A percentile compares a stretch with the other conserved stretches of the same genome.
Conservation (phyloP, 2,113 vertebrate species). For the Onychostruthus taczanowskii region DNA sequence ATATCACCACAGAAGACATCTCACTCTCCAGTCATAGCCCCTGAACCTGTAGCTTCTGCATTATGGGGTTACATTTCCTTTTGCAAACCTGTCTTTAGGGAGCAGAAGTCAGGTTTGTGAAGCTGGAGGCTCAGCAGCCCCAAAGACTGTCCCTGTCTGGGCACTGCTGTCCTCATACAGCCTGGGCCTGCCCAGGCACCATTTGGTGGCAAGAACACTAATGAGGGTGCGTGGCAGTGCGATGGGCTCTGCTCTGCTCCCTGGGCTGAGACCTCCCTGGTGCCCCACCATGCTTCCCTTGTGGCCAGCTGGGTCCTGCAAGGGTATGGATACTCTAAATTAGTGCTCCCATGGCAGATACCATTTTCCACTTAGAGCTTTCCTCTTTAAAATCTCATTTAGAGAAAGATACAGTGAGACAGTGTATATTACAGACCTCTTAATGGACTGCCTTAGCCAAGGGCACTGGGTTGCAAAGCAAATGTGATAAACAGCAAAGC, state of each 20-base stretch:
- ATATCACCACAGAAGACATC: background rate
- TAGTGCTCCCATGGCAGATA: background rate
- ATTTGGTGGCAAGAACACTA: background rate
- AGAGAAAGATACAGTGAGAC: background rate
- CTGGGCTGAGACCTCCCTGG: background rate
- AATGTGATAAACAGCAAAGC: background rate
- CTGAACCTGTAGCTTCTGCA: background rate
- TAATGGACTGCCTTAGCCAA: background rate
- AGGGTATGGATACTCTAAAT: background rate
- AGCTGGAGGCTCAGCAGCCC: background rate
- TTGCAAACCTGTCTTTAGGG: background rate
- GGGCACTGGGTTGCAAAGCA: background rate
- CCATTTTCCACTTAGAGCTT: background rate
- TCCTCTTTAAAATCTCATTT: background rate
- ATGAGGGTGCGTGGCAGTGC: background rate
- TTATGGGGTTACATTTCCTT: background rate
- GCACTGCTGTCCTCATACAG: rapidly evolving
- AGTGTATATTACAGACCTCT: background rate
- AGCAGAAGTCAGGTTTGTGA: background rate
- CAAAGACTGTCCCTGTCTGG: rapidly evolving
- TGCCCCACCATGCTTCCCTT: background rate
- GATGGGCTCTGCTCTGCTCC: background rate
- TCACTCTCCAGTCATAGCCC: background rate
- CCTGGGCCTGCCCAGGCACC: background rate
- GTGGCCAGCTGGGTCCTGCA: background rate